Conservation (phyloP, 2,888 invertebrate genomes). For the Synergus itoensis region DNA sequence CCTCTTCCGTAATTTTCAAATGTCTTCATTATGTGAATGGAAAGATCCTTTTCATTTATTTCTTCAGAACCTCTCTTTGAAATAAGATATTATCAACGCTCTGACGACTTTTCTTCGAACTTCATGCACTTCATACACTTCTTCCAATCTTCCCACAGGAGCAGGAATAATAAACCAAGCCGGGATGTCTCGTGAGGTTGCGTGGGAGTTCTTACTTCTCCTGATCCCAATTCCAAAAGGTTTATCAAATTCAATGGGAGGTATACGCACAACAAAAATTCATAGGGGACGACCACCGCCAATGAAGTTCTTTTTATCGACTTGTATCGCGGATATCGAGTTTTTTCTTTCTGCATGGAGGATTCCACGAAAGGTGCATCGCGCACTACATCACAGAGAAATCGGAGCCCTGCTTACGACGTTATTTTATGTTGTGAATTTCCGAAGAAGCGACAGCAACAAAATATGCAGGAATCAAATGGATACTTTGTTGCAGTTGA, state of each 20-base stretch:
- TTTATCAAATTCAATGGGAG: constrained; percentile 38
- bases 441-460: constrained; percentile 15
- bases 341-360: constrained; percentile 42
- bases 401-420: constrained; percentile 9
- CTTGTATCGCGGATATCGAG: constrained; percentile 42
- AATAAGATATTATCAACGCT: not conserved
- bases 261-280: constrained; percentile 26
- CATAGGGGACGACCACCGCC: constrained; percentile 25
- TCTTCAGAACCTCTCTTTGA: not conserved
- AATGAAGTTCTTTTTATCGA: constrained; percentile 41
- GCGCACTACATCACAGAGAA: constrained; percentile 24
- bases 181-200: constrained; percentile 6
- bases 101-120: constrained; percentile 20
- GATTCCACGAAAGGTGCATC: constrained; percentile 41
- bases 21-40: not conserved
- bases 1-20: too few species aligned
- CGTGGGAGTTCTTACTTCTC: constrained; percentile 10
- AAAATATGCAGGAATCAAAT: constrained; percentile 14
- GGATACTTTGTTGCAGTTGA: constrained; percentile 28
- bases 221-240: constrained; percentile 19
- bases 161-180: constrained; percentile 15
- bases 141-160: not conserved
- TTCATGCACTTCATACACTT: not conserved
- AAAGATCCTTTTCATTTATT: not conserved
- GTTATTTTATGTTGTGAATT: not conserved